A percentile compares a stretch with the other conserved stretches of the same genome.
Conservation (phyloP, 2,797 vertebrate species). For the Poeciliopsis presidionis region DNA sequence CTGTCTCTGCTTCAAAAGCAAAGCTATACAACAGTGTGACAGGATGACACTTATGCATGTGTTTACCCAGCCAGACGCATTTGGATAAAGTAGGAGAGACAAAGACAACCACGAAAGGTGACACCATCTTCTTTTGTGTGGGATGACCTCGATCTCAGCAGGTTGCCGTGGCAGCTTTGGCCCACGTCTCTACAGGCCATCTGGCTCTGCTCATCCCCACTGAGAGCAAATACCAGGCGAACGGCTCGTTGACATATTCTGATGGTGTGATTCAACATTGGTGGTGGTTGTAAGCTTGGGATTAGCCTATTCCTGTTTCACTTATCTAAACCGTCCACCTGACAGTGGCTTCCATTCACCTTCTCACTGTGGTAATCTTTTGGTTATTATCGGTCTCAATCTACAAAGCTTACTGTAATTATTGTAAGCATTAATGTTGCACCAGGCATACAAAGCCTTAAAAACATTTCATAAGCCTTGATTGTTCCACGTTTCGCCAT, state of each 20-base stretch:
- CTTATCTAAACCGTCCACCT: conserved; percentile 47
- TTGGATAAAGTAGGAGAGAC: conserved; percentile 24
- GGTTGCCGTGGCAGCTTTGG: conserved; percentile 55
- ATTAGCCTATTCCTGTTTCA: conserved; percentile 57
- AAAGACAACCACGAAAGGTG: conserved; percentile 52
- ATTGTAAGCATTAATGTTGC: conserved; percentile 18
- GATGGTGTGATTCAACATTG: conserved; percentile 65
- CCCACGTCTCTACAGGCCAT: conserved; percentile 65
- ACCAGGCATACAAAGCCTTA: conserved; percentile 4
- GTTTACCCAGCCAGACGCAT: conserved; percentile 30
- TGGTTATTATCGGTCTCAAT: conserved; percentile 5
- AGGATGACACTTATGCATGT: conserved; percentile 41
- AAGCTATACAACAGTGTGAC: conserved; percentile 16
- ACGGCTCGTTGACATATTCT: conserved; percentile 61
- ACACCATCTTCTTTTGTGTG: conserved; percentile 59
- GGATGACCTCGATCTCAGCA: conserved; percentile 67
- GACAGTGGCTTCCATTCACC: conserved; percentile 42
- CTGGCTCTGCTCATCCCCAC: conserved; percentile 60
- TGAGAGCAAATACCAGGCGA: conserved; percentile 57
- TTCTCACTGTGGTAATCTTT: conserved; percentile 41
- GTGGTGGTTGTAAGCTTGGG: conserved; percentile 62
- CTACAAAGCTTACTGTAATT: conserved; percentile 23
- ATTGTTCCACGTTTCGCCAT: background rate
- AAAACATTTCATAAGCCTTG: background rate
- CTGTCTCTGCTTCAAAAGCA: conserved; percentile 7